Percentiles rank a stretch among this genome's conserved stretches.
Conservation (phyloP, 1,140 invertebrate genomes). For the Penaeus chinensis region DNA sequence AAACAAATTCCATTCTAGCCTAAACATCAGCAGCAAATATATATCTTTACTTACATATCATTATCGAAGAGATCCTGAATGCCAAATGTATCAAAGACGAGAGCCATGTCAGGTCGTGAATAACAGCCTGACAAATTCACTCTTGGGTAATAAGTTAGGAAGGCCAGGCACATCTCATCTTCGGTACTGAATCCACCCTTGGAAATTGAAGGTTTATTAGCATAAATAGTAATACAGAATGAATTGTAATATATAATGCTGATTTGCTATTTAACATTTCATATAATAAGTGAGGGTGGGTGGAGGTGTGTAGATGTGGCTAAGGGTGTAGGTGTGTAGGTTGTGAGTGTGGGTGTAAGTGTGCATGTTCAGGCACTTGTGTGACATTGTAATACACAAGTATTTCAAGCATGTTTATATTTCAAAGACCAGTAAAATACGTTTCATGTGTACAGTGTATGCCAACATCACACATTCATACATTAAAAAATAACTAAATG, state of each 20-base stretch:
- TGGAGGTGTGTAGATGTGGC: too few species aligned
- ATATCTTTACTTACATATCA: constrained; percentile 34
- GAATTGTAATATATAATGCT: too few species aligned
- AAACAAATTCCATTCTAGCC: background rate
- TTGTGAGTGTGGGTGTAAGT: too few species aligned
- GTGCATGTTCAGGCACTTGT: too few species aligned
- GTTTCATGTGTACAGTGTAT: background rate
- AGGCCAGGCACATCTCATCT: constrained; percentile 71
- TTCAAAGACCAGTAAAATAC: too few species aligned
- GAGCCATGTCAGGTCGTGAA: constrained; percentile 76
- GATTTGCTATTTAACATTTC: too few species aligned
- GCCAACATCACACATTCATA: background rate
- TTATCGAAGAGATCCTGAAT: constrained; percentile 46
- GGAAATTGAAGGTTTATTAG: background rate
- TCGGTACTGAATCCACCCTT: constrained; percentile 76
- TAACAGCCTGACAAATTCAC: constrained; percentile 78
- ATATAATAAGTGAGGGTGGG: too few species aligned
- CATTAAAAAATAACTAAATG: background rate
- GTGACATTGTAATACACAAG: too few species aligned
- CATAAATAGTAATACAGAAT: too few species aligned
- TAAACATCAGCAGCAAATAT: background rate
- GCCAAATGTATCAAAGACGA: constrained; percentile 77
- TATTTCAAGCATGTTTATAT: too few species aligned
- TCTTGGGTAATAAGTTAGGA: constrained; percentile 77
- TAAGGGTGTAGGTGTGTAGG: too few species aligned